Conservation (phyloP, 2,113 vertebrate genomes). For the Chaetops frenatus region DNA sequence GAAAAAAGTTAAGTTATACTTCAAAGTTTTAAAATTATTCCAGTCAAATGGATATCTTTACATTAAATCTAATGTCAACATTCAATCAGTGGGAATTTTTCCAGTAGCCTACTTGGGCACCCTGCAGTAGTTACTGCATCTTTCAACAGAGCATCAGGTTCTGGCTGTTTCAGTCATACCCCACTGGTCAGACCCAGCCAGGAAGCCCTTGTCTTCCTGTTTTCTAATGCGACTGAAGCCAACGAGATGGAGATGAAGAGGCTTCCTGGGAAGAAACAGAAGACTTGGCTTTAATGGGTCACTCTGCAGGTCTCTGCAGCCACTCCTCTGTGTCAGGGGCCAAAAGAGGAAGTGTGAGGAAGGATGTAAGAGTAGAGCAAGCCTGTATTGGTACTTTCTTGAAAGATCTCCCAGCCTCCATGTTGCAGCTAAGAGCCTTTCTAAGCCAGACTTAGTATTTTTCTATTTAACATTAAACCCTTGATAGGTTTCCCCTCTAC, state of each 20-base stretch:
- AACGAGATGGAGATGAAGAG: conserved; percentile 34
- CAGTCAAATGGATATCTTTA: neutral
- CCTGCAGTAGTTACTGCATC: neutral
- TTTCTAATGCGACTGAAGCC: neutral
- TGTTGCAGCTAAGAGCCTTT: neutral
- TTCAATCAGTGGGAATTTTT: neutral
- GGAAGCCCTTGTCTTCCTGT: neutral
- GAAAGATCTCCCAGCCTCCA: neutral
- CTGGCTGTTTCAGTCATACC: conserved; percentile 10
- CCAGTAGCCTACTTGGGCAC: neutral
- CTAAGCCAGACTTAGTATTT: neutral
- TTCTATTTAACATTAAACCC: neutral
- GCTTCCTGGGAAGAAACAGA: conserved; percentile 22
- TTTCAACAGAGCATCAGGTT: neutral
- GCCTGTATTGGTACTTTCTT: neutral
- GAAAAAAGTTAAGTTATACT: neutral
- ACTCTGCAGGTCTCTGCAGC: neutral
- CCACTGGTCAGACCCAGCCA: neutral
- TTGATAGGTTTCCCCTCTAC: neutral
- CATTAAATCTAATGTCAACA: neutral
- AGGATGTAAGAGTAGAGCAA: neutral
- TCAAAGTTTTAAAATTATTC: neutral
- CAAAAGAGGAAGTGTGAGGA: neutral
- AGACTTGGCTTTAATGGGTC: neutral
- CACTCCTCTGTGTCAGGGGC: neutral